Conservation (phyloP, 1,140 invertebrate species). For the Oncopodura yosiiana region DNA sequence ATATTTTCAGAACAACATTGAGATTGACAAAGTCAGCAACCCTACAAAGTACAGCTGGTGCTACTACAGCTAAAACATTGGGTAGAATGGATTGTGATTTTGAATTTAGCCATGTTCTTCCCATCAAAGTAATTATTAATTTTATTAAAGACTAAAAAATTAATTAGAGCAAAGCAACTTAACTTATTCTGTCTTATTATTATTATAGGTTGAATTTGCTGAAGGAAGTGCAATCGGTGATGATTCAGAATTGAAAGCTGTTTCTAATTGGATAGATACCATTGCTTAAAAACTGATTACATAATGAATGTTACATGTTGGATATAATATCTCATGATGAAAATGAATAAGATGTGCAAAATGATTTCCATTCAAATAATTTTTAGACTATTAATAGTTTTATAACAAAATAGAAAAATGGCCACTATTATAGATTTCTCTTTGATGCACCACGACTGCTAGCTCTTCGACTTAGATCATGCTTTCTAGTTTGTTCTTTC, state of each 20-base stretch:
- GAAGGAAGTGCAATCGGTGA: conserved; percentile 54
- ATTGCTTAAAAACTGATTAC: conserved; percentile 46
- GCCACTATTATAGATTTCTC: too few species aligned
- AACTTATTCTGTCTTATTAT: too few species aligned
- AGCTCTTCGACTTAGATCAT: too few species aligned
- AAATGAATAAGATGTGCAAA: too few species aligned
- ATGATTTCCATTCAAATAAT: too few species aligned
- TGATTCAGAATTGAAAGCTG: conserved; percentile 47
- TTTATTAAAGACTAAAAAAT: not conserved
- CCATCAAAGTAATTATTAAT: conserved; percentile 44
- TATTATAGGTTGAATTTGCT: conserved; percentile 48
- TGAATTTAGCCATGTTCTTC: conserved; percentile 60
- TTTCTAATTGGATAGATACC: conserved; percentile 55
- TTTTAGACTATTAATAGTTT: too few species aligned
- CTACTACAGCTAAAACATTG: conserved; percentile 51
- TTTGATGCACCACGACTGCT: too few species aligned
- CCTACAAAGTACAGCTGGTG: conserved; percentile 58
- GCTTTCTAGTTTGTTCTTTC: too few species aligned
- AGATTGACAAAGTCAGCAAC: conserved; percentile 66
- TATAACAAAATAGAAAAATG: too few species aligned
- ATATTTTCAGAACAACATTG: conserved; percentile 55
- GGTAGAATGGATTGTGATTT: conserved; percentile 69
- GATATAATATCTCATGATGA: too few species aligned
- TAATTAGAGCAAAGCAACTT: not conserved
- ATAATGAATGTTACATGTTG: too few species aligned